phyloP scores from a whole-genome alignment of 2,797 vertebrate species.

The Enteromius viviparus region DNA sequence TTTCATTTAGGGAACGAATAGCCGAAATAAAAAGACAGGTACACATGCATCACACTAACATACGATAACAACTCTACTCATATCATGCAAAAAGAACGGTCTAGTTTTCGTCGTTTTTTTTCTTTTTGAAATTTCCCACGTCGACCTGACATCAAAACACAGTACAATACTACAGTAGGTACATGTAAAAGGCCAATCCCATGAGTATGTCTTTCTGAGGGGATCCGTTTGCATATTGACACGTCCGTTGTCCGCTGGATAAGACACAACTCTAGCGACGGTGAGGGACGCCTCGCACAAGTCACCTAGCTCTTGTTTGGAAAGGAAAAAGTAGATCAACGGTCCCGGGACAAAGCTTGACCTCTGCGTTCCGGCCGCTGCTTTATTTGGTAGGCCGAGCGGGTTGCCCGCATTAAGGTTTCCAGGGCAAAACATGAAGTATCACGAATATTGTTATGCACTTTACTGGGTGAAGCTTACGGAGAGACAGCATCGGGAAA shows the following conservation, averaged over 20 bases:
- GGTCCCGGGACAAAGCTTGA: constrained; percentile 13
- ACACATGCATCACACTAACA: constrained; percentile 84
- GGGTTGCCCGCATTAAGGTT: constrained; percentile 47
- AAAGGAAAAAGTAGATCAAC: not conserved
- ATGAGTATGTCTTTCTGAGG: constrained; percentile 80
- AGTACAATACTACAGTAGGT: constrained; percentile 85
- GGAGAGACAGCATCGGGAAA: not conserved
- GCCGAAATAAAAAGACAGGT: constrained; percentile 77
- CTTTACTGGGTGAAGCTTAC: not conserved
- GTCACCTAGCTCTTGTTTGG: constrained; percentile 3
- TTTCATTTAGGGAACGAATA: constrained; percentile 74
- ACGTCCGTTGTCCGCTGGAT: constrained; percentile 75
- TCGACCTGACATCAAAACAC: constrained; percentile 83
- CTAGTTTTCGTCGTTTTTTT: constrained; percentile 67
- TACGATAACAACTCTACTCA: constrained; percentile 84
- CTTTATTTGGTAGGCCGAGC: constrained; percentile 52
- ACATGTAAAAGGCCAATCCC: constrained; percentile 80
- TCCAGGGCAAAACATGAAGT: constrained; percentile 47
- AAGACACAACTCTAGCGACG: constrained; percentile 69
- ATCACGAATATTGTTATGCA: not conserved
- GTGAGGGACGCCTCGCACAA: constrained; percentile 7
- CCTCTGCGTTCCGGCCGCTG: constrained; percentile 1
- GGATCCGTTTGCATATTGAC: constrained; percentile 75
- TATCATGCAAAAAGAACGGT: constrained; percentile 87
- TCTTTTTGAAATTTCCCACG: constrained; percentile 73